These are phyloP conservation scores for Hydropsyche betteni DNA, from an alignment of 2,888 invertebrate genomes.

Conservation along the genomic window DNA sequence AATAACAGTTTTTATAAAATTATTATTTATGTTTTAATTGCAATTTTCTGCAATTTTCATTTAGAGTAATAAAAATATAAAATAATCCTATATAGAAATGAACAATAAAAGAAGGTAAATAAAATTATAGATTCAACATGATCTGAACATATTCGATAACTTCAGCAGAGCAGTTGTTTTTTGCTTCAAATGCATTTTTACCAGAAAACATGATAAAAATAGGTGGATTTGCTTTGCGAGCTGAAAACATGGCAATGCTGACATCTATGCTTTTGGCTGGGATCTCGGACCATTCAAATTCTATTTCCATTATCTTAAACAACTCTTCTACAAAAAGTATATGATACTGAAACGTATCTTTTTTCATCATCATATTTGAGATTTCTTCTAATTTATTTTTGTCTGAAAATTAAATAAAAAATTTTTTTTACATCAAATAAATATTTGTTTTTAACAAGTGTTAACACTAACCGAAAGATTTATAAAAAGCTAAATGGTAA, in stretches of 20 bases:
- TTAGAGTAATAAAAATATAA: too few relatives aligned
- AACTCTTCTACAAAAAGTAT: constrained; percentile 20
- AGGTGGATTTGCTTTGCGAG: constrained; percentile 44
- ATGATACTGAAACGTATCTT: not conserved
- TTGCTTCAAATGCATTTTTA: constrained; percentile 1
- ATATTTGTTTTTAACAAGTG: not conserved
- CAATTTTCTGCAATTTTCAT: too few relatives aligned
- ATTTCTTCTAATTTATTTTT: not conserved
- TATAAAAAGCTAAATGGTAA: constrained; percentile 44
- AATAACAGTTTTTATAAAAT: too few relatives aligned
- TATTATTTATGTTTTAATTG: too few relatives aligned
- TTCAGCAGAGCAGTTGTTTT: constrained; percentile 34
- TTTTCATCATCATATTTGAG: not conserved
- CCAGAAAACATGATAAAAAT: constrained; percentile 24
- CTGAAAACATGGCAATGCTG: constrained; percentile 22
- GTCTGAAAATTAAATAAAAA: not conserved
- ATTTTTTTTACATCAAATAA: not conserved
- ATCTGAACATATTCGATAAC: constrained; percentile 40
- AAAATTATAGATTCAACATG: constrained; percentile 35
- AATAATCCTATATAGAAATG: too few relatives aligned
- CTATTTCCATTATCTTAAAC: constrained; percentile 10
- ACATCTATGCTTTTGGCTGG: not conserved
- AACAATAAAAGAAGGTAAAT: too few relatives aligned
- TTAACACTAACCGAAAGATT: constrained; percentile 38
- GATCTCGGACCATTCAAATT: constrained; percentile 13